Base-by-base conservation (phyloP, 1,140 invertebrate species). In the Leptopilina boulardi region DNA sequence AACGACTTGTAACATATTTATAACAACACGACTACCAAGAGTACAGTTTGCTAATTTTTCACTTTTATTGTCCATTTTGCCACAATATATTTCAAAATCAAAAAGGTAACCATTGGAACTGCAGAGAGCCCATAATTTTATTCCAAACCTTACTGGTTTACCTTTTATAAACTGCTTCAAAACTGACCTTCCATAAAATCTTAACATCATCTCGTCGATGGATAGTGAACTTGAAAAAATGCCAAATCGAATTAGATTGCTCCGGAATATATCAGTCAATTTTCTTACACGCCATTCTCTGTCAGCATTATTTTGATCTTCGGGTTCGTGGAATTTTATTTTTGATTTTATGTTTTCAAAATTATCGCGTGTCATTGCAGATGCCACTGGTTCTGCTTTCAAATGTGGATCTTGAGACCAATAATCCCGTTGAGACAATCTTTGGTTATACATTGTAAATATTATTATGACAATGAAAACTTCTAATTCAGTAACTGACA, bases 1-100 rank as follows among this genome's bases (percentile, higher is more conserved):
- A 13, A 76, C 3, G 10, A 18, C 18, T 38, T 76, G 41, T 4
- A 71, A 41, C 23, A 70, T 15, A 26, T 51, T 44, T 23, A 76
- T 34, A 2, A 76, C 66, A 10, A 76, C 75, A n/a, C 70, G 66
- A 41, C 42, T 76, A 13, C 75, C 75, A 19, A 71, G 30, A 34
- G 70, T 15, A 21, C 42, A 34, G n/a, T 76, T 76, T 5, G 44
- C 8, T 76, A 76, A 76, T 19, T 56, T 23, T 6, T 23, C 75
- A 21, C 59, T 54, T 54, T 54, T 54, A 21, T 54, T 15, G 9
- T 10, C 13, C 5, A 44, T 79, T 71, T 82, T 79, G 5, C 77
- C 78, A 44, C 78, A 82, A 74, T 82, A 82, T n/a, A 80, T 59
- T 75, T 82, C 76, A 10, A 77, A 59, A 77, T 82, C 77, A 21